Percentiles rank a stretch among this genome's conserved stretches.
phyloP scores from a whole-genome alignment of 1,140 invertebrate species.

The Berghia stephanieae region DNA sequence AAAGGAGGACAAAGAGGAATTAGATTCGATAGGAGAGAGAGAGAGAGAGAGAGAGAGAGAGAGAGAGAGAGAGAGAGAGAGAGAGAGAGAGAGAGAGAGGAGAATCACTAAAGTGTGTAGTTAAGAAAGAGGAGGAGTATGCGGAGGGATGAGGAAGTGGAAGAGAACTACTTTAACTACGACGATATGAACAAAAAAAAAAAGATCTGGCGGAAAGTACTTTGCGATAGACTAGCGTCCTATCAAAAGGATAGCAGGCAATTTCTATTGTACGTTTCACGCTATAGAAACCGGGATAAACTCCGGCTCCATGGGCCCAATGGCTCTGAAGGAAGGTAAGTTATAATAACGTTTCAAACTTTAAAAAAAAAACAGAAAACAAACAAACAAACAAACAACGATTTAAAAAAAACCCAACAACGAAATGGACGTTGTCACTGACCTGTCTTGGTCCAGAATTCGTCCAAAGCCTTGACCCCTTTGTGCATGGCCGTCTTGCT shows the following conservation, averaged over 20 bases:
- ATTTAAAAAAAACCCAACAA: neutral
- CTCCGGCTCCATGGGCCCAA: no score
- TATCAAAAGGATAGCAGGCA: no score
- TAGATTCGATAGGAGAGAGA: neutral
- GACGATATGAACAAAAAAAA: neutral
- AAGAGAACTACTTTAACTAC: neutral
- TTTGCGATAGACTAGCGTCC: no score
- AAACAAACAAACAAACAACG: neutral
- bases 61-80: neutral
- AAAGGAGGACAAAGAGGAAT: conserved; percentile 1
- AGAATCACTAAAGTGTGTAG: neutral
- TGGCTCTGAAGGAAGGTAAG: no score
- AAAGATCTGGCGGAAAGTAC: no score
- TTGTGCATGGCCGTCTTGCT: neutral
- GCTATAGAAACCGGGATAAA: no score
- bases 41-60: conserved; percentile 11
- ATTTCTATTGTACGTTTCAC: no score
- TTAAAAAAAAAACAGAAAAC: neutral
- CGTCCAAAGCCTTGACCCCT: neutral
- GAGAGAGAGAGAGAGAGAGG: neutral
- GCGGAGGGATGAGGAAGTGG: neutral
- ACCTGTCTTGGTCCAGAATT: conserved; percentile 24
- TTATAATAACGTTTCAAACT: neutral
- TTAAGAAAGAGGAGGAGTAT: neutral
- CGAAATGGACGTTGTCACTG: neutral